Percentiles rank a stretch among this genome's conserved stretches.
Conservation (phyloP, 35 echinoderm and acorn worm genomes). For the Lytechinus pictus region DNA sequence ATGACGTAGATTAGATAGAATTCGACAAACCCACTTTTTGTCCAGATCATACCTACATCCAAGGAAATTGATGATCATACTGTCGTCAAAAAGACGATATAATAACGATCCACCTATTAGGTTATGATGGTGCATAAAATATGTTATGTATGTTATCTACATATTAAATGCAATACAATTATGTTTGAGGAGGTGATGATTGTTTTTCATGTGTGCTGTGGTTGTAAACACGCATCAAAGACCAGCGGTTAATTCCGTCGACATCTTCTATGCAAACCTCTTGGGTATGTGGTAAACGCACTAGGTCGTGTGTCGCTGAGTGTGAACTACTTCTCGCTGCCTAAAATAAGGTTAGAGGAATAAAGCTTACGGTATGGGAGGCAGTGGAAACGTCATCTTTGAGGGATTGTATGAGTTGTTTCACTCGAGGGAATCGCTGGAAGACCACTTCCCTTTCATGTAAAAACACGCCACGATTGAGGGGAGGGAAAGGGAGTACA, state of each 20-base stretch:
- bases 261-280: neutral
- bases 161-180: neutral
- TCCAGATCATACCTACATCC: too few relatives aligned
- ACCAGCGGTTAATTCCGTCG: neutral
- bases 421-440: neutral
- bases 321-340: neutral
- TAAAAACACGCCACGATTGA: neutral
- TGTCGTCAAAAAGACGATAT: too few relatives aligned
- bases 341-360: neutral
- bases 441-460: neutral
- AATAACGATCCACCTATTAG: too few relatives aligned
- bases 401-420: slow-evolving; percentile 11
- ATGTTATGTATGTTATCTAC: too few relatives aligned
- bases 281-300: neutral
- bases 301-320: neutral
- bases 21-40: too few relatives aligned
- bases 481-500: neutral
- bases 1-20: too few relatives aligned
- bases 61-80: too few relatives aligned
- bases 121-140: too few relatives aligned
- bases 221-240: neutral
- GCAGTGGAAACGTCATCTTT: neutral
- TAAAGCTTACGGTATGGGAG: neutral
- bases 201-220: neutral
- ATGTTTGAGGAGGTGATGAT: neutral